These are phyloP conservation scores for Chironex yamaguchii DNA, from an alignment of 30 jellyfish, hydroid and myxozoan genomes.

Conservation along the genomic window DNA sequence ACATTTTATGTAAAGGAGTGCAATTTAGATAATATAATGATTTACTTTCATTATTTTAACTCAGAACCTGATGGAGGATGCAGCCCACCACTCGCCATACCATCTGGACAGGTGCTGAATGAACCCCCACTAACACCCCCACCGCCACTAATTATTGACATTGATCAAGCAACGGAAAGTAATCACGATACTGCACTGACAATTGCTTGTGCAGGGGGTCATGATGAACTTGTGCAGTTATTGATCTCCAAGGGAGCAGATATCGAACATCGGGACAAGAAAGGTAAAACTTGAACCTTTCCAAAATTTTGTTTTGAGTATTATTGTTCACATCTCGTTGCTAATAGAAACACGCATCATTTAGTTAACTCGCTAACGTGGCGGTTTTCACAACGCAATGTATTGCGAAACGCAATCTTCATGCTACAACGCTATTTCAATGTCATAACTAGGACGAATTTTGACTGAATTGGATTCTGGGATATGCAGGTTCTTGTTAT, in stretches of 20 bases:
- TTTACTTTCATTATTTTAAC: background rate
- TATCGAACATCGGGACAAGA: constrained; percentile 95
- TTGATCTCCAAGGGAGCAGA: constrained; percentile 92
- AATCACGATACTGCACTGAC: constrained; percentile 98
- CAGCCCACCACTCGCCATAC: constrained; percentile 73
- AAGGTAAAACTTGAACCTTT: too few relatives aligned
- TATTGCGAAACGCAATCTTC: too few relatives aligned
- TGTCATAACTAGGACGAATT: too few relatives aligned
- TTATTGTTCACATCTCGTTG: too few relatives aligned
- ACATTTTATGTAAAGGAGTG: background rate
- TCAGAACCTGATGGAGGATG: constrained; percentile 98
- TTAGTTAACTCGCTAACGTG: too few relatives aligned
- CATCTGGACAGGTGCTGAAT: constrained; percentile 62
- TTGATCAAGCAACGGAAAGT: constrained; percentile 96
- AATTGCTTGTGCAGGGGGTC: constrained; percentile 99
- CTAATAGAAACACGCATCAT: too few relatives aligned
- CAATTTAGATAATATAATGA: background rate
- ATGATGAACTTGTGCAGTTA: constrained; percentile 94
- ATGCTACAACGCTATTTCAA: too few relatives aligned
- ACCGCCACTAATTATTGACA: constrained; percentile 80
- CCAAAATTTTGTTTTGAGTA: too few relatives aligned
- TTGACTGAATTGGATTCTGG: too few relatives aligned
- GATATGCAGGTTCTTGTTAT: too few relatives aligned
- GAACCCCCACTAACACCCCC: constrained; percentile 95
- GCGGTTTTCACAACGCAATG: too few relatives aligned